Evolutionary conservation across 2,888 invertebrate species (phyloP), one percentile per base, ranked within the genome.

Genomic region (Hydropsyche betteni): DNA sequence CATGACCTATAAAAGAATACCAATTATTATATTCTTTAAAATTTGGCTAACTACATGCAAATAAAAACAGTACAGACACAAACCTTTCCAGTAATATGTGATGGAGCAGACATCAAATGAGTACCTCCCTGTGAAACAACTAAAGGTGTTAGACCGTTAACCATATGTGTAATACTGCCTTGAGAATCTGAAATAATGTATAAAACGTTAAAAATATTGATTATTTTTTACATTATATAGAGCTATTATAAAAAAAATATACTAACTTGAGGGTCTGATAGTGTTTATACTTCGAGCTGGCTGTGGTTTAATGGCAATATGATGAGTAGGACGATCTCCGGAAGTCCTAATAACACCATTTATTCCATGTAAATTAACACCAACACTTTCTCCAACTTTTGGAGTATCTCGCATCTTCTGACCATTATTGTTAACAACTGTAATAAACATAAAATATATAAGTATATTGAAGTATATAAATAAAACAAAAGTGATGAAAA

Each of bases 41-140:
- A 8, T 44, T 10, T 4, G 44, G 10, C 7, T 44, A 44, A 10
- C 7, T 8, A 44, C 10, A 44, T 2, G 44, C 6, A 44, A 10
- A 6, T 44, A 44, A 10, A 44, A 8, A 8, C 3, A 44, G 70
- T 10, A 76, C 64, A 74, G 68, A 33, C 44, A 74, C 83, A 82
- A 84, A 92, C 91, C 88, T 92, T 92, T 81, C 92, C 92, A 80
- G 91, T 88, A 69, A 91, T 87, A 81, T 87, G 89, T 77, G 88
- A 88, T 12, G 88, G 86, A 52, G 89, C 86, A 81, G 90, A 89
- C 79, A 93, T 87, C 80, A 93, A 88, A 82, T 92, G 93, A 79
- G 91, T 88, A 79, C 89, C 85, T 24, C 90, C 88, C 82, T 90
- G 91, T 24, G 91, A 91, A 77, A 92, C 91, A 53, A 92, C 91